Percentiles rank a stretch among this genome's conserved stretches.
These are phyloP conservation scores for Steromphala cineraria DNA, from an alignment of 2,888 invertebrate genomes.

Conservation along the genomic window DNA sequence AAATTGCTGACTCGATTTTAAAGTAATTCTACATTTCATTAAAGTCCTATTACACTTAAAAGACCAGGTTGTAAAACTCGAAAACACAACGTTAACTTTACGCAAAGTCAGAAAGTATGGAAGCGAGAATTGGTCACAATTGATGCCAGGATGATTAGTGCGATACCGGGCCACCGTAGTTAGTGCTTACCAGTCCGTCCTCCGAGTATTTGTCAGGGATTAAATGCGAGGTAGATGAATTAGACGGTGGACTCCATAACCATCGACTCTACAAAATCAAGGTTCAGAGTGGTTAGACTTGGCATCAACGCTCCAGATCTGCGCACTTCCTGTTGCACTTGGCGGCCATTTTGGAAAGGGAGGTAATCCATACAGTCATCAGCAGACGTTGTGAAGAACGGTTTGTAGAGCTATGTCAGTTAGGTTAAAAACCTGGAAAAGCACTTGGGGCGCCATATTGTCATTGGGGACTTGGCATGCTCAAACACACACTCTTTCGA, in stretches of 20 bases:
- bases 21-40: too few relatives aligned
- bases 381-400: background rate
- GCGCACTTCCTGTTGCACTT: slow-evolving; percentile 4
- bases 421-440: background rate
- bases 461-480: background rate
- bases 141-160: slow-evolving; percentile 29
- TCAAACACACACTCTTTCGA: slow-evolving; percentile 1
- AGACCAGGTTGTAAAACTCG: too few relatives aligned
- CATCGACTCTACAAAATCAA: slow-evolving; percentile 69
- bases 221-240: slow-evolving; percentile 67
- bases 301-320: background rate
- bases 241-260: slow-evolving; percentile 67
- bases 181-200: slow-evolving; percentile 69
- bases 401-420: background rate
- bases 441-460: background rate
- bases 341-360: background rate
- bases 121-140: slow-evolving; percentile 12
- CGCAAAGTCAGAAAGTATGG: background rate
- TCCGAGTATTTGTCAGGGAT: slow-evolving; percentile 71
- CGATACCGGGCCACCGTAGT: slow-evolving; percentile 45
- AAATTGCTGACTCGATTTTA: too few relatives aligned
- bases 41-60: too few relatives aligned
- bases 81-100: too few relatives aligned
- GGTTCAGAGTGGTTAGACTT: slow-evolving; percentile 21
- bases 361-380: slow-evolving; percentile 1